These are phyloP conservation scores for Sebastes nivosus DNA, from an alignment of 2,797 vertebrate genomes.

Conservation along the genomic window DNA sequence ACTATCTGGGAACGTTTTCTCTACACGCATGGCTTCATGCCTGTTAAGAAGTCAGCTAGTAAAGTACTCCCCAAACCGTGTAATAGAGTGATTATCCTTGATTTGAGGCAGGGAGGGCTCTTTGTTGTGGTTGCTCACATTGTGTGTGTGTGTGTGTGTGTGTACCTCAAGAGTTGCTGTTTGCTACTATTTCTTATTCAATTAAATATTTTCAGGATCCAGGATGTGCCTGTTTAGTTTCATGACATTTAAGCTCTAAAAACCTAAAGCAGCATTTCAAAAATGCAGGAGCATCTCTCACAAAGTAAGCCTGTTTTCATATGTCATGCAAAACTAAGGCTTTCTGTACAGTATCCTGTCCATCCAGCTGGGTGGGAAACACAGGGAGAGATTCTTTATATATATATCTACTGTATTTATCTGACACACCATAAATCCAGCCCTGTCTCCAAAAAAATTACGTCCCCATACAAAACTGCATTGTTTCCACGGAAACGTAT, in stretches of 20 bases:
- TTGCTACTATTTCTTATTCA: not conserved
- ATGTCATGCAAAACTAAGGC: not conserved
- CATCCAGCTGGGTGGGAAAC: not conserved
- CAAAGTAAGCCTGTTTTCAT: not conserved
- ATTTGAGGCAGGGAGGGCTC: not conserved
- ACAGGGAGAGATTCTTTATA: not conserved
- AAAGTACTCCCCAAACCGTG: not conserved
- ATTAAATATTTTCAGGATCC: not conserved
- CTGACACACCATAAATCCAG: not conserved
- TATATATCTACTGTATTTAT: rapidly evolving
- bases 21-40: slow-evolving; percentile 1
- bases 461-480: too few relatives aligned
- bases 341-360: not conserved
- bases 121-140: not conserved
- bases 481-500: too few relatives aligned
- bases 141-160: not conserved
- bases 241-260: not conserved
- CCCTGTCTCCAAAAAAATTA: too few relatives aligned
- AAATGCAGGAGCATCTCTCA: not conserved
- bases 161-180: not conserved
- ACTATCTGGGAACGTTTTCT: not conserved
- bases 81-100: not conserved
- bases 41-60: not conserved
- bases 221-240: not conserved
- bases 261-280: not conserved